phyloP scores from a whole-genome alignment of 2,797 vertebrate species.

The Cottoperca gobio region DNA sequence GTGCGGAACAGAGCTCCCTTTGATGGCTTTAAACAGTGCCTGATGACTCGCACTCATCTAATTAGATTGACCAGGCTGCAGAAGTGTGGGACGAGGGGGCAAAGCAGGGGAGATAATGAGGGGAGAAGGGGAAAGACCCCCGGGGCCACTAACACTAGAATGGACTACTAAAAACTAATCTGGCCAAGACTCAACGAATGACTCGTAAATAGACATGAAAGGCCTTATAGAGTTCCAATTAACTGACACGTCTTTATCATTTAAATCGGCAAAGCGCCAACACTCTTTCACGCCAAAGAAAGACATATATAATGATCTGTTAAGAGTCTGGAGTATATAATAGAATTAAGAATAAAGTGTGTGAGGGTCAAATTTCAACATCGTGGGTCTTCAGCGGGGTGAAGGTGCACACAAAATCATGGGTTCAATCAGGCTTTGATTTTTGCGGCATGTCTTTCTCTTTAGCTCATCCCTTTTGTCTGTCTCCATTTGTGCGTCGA shows the following conservation, averaged over 20 bases:
- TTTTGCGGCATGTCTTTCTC: not conserved
- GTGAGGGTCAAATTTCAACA: not conserved
- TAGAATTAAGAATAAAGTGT: not conserved
- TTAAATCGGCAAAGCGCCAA: constrained; percentile 23
- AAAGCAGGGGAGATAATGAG: constrained; percentile 46
- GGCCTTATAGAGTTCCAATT: constrained; percentile 18
- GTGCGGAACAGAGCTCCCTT: constrained; percentile 83
- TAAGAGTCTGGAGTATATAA: constrained; percentile 1
- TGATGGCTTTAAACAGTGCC: constrained; percentile 87
- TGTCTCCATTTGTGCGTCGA: not conserved
- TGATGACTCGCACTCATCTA: constrained; percentile 85
- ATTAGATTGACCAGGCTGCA: constrained; percentile 81
- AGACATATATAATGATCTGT: constrained; percentile 22
- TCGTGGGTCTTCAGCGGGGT: not conserved
- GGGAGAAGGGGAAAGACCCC: constrained; percentile 65
- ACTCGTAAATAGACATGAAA: constrained; percentile 53
- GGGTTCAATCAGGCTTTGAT: not conserved
- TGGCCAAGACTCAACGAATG: constrained; percentile 19
- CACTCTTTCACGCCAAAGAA: constrained; percentile 49
- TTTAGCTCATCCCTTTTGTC: not conserved
- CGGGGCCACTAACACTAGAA: constrained; percentile 52
- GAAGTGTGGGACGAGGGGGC: constrained; percentile 62
- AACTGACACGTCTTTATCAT: constrained; percentile 28
- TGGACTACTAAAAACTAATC: constrained; percentile 54
- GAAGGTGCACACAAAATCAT: not conserved